Conservation (phyloP, 2,888 invertebrate genomes). For the Listrodromus nycthemerus region DNA sequence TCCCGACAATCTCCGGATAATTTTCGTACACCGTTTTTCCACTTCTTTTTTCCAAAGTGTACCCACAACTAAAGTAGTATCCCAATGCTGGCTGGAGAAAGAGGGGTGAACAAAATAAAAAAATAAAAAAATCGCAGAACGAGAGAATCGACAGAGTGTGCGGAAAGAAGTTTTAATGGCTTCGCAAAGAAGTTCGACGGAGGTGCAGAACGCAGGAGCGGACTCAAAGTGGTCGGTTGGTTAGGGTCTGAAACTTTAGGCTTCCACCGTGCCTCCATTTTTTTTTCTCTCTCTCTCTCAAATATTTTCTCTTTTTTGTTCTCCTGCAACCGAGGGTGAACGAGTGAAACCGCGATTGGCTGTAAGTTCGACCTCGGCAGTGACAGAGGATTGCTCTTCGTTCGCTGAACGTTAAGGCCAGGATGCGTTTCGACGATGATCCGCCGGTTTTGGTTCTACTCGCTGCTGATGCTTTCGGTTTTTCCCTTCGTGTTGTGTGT, state of each 20-base stretch:
- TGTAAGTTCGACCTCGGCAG: conserved; percentile 45
- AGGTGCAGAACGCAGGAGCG: conserved; percentile 70
- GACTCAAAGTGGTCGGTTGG: conserved; percentile 58
- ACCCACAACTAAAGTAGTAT: conserved; percentile 38
- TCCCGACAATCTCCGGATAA: conserved; percentile 58
- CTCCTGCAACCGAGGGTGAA: conserved; percentile 3
- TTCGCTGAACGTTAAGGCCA: conserved; percentile 43
- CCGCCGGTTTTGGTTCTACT: neutral
- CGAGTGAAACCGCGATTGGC: neutral
- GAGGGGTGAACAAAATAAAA: conserved; percentile 19
- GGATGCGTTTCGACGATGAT: conserved; percentile 62
- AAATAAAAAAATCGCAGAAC: conserved; percentile 20
- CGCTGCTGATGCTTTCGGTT: conserved; percentile 54
- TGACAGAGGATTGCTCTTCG: conserved; percentile 48
- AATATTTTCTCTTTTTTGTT: conserved; percentile 19
- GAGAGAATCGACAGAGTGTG: conserved; percentile 42
- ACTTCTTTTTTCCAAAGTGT: conserved; percentile 24
- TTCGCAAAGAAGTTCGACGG: conserved; percentile 69
- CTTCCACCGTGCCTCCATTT: conserved; percentile 49
- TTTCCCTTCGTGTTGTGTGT: conserved; percentile 65
- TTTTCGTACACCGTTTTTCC: conserved; percentile 49
- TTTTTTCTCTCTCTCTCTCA: conserved; percentile 40
- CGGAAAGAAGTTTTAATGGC: conserved; percentile 65
- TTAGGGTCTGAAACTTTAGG: conserved; percentile 50
- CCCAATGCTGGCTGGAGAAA: conserved; percentile 37